Percentiles rank a stretch among this genome's conserved stretches.
phyloP scores from a whole-genome alignment of 1,140 invertebrate species.

The Propsilocerus akamusi region DNA sequence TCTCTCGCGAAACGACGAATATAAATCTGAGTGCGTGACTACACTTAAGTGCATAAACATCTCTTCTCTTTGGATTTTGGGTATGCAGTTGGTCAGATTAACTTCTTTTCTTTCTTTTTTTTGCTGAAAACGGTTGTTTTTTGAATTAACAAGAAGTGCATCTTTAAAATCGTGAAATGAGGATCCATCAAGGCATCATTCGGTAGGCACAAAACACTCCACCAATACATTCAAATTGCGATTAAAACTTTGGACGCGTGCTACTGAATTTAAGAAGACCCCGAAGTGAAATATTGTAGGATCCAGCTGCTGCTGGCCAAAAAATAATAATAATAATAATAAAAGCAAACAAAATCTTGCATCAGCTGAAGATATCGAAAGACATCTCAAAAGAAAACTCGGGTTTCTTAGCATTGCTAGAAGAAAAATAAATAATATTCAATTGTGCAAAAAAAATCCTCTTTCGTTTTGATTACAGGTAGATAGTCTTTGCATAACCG shows the following conservation, averaged over 20 bases:
- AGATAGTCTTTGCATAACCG: neutral
- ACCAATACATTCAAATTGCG: too few species aligned
- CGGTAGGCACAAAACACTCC: neutral
- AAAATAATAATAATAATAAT: too few species aligned
- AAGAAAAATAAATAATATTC: neutral
- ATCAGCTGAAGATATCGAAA: too few species aligned
- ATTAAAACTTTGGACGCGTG: neutral
- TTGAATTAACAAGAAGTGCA: neutral
- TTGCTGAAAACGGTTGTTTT: too few species aligned
- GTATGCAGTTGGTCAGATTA: neutral
- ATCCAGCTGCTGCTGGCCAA: neutral
- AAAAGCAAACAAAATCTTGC: too few species aligned
- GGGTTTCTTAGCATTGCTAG: too few species aligned
- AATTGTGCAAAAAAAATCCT: constrained; percentile 2
- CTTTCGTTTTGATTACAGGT: neutral
- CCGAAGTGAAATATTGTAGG: neutral
- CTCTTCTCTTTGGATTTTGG: too few species aligned
- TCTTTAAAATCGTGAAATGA: neutral
- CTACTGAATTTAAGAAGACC: constrained; percentile 1
- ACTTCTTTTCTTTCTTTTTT: neutral
- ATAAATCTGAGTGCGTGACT: neutral
- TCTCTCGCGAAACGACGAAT: too few species aligned
- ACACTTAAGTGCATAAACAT: too few species aligned
- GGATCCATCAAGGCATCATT: neutral
- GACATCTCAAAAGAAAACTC: neutral